phyloP scores from a whole-genome alignment of 2,113 vertebrate species.

The Lipophrys pholis region DNA sequence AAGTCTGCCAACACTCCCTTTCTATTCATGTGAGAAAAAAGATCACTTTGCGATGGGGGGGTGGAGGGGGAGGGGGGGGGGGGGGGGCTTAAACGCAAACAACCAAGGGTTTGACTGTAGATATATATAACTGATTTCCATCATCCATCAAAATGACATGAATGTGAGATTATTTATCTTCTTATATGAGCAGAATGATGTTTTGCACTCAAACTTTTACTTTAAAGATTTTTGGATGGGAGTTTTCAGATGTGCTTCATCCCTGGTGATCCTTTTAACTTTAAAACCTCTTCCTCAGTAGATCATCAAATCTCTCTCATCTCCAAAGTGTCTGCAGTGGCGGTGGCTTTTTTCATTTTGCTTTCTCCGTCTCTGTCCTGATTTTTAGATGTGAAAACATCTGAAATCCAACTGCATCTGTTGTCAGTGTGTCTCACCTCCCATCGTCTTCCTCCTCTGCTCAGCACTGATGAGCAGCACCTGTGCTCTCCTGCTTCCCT shows the following conservation, averaged over 20 bases:
- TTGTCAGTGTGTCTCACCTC: too few relatives aligned
- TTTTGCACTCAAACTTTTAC: constrained; percentile 20
- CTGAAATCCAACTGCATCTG: neutral
- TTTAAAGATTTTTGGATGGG: constrained; percentile 42
- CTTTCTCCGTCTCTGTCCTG: neutral
- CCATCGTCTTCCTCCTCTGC: too few relatives aligned
- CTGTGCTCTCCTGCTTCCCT: too few relatives aligned
- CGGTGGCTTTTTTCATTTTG: too few relatives aligned
- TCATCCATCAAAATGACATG: constrained; percentile 6
- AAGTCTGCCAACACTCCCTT: constrained; percentile 21
- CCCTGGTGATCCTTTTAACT: constrained; percentile 22
- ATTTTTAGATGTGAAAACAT: constrained; percentile 9
- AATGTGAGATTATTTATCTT: constrained; percentile 1
- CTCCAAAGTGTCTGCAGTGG: neutral
- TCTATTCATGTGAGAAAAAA: constrained; percentile 28
- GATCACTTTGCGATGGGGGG: constrained; percentile 2
- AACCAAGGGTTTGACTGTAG: constrained; percentile 9
- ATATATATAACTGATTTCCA: neutral
- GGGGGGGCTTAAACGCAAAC: neutral
- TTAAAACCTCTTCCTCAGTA: constrained; percentile 12
- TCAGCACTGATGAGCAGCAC: too few relatives aligned
- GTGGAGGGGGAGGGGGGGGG: too few relatives aligned
- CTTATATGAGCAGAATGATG: constrained; percentile 8
- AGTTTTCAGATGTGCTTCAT: constrained; percentile 38
- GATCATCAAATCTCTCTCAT: constrained; percentile 2